phyloP scores from a whole-genome alignment of 53 echinoderm and acorn worm species.

The Holothuria leucospilota region DNA sequence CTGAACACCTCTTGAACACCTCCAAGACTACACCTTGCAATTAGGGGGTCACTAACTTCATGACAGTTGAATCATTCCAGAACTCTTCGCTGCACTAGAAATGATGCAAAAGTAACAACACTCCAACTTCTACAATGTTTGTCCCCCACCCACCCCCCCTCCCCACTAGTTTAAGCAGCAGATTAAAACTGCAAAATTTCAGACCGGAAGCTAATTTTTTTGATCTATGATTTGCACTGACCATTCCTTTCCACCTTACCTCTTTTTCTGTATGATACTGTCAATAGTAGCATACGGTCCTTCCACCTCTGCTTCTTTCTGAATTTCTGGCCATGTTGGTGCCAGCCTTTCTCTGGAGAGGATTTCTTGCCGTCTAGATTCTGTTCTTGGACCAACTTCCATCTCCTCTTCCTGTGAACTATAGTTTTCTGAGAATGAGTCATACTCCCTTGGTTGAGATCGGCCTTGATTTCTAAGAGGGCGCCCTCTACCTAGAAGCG shows the following conservation, averaged over 20 bases:
- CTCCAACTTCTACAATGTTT: too few relatives aligned
- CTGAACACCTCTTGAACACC: too few relatives aligned
- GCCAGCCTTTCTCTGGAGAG: neutral
- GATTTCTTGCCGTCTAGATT: neutral
- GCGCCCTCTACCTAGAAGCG: constrained; percentile 13
- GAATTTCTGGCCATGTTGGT: constrained; percentile 9
- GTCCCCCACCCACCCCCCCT: too few relatives aligned
- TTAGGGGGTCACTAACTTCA: too few relatives aligned
- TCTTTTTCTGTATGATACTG: constrained; percentile 64
- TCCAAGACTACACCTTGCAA: too few relatives aligned
- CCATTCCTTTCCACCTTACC: neutral
- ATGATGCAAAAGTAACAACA: too few relatives aligned
- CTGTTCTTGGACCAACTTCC: neutral
- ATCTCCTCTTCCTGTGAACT: constrained; percentile 44
- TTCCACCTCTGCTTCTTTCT: constrained; percentile 42
- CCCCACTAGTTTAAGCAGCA: too few relatives aligned
- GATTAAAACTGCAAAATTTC: too few relatives aligned
- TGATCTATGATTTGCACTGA: too few relatives aligned
- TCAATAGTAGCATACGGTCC: constrained; percentile 77
- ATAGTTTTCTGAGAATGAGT: constrained; percentile 39
- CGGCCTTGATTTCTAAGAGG: constrained; percentile 11
- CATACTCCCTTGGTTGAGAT: neutral
- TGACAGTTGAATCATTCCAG: too few relatives aligned
- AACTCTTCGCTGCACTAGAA: too few relatives aligned
- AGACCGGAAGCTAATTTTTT: too few relatives aligned